A percentile compares a stretch with the other conserved stretches of the same genome.
phyloP scores from a whole-genome alignment of 2,797 vertebrate genomes.

The Mastacembelus armatus region DNA sequence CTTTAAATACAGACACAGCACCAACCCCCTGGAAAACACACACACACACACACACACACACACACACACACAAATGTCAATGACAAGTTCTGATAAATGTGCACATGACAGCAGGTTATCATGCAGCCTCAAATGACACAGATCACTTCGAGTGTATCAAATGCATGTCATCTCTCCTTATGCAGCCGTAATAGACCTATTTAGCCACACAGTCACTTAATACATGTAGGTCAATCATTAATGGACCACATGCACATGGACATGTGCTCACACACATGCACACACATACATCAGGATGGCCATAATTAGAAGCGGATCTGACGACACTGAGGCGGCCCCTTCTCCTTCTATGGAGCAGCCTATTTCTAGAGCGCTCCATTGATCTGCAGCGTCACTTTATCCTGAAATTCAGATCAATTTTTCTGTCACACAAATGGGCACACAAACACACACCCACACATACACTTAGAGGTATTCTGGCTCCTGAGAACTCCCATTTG shows the following conservation, averaged over 20 bases:
- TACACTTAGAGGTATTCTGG: constrained; percentile 15
- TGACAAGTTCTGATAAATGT: constrained; percentile 48
- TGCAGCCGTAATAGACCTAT: constrained; percentile 63
- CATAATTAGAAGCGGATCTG: constrained; percentile 76
- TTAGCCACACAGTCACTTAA: constrained; percentile 72
- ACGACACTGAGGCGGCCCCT: constrained; percentile 70
- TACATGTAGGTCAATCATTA: constrained; percentile 79
- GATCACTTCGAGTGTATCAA: constrained; percentile 48
- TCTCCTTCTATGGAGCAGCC: constrained; percentile 78
- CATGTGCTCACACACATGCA: constrained; percentile 2
- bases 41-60: constrained; percentile 38
- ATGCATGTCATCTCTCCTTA: constrained; percentile 56
- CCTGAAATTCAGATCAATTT: constrained; percentile 65
- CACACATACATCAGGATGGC: constrained; percentile 22
- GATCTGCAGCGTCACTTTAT: constrained; percentile 76
- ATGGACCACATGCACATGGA: constrained; percentile 54
- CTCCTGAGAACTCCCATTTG: constrained; percentile 35
- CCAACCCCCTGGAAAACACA: constrained; percentile 85
- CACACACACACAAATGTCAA: constrained; percentile 40
- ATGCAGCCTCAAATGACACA: constrained; percentile 38
- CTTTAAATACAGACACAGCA: constrained; percentile 93
- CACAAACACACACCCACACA: not conserved
- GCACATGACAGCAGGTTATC: constrained; percentile 29
- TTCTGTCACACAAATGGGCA: constrained; percentile 42
- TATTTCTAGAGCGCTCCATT: constrained; percentile 80